phyloP scores from a whole-genome alignment of 2,113 vertebrate genomes.

The Alectura lathami region DNA sequence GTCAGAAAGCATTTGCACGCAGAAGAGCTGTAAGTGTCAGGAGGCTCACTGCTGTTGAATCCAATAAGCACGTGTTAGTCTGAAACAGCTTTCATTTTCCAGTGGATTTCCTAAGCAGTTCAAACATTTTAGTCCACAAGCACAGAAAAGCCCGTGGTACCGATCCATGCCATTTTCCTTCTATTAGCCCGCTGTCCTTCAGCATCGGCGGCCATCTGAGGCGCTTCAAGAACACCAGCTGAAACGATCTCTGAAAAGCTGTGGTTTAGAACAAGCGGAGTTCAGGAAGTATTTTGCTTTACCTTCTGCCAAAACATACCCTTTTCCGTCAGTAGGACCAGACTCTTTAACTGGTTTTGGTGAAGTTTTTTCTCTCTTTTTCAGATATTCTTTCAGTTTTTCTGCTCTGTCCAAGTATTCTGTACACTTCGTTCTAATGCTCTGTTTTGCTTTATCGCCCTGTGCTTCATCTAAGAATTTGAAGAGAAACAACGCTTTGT shows the following conservation, averaged over 20 bases:
- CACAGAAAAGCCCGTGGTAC: neutral
- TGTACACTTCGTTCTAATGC: slow-evolving; percentile 89
- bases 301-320: slow-evolving; percentile 76
- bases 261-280: neutral
- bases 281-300: slow-evolving; percentile 42
- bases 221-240: neutral
- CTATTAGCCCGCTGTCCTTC: neutral
- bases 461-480: slow-evolving; percentile 90
- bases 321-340: slow-evolving; percentile 86
- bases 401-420: slow-evolving; percentile 97
- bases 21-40: neutral
- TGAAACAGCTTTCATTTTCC: neutral
- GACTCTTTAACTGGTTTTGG: slow-evolving; percentile 94
- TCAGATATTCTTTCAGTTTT: slow-evolving; percentile 93
- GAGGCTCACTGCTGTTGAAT: neutral
- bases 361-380: slow-evolving; percentile 87
- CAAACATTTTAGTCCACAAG: neutral
- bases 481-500: slow-evolving; percentile 35
- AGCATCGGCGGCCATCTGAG: neutral
- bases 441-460: slow-evolving; percentile 92
- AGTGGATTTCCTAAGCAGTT: neutral
- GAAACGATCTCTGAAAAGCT: neutral
- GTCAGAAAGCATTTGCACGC: neutral
- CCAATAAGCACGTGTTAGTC: neutral
- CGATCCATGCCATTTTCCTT: neutral